Evolutionary conservation across 2,888 invertebrate genomes (phyloP).

Genomic region (Eupithecia subumbrata): DNA sequence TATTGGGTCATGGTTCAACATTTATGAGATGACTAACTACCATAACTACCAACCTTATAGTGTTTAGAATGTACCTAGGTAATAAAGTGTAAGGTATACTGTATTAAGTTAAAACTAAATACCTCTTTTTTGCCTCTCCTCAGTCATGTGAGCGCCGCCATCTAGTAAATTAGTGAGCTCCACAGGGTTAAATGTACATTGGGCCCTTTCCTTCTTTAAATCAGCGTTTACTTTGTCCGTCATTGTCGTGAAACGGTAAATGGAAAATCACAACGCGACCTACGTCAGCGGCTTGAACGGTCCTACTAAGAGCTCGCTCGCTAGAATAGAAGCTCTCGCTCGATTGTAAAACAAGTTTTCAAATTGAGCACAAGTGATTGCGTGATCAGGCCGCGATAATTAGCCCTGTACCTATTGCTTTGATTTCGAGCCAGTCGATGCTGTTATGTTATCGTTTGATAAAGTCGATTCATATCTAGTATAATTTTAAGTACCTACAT

Average conservation of each 20-base stretch:
- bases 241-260: constrained; percentile 50
- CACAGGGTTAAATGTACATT: constrained; percentile 88
- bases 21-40: neutral
- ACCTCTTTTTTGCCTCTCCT: constrained; percentile 85
- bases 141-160: constrained; percentile 90
- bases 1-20: neutral
- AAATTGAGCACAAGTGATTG: constrained; percentile 27
- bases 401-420: neutral
- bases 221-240: constrained; percentile 85
- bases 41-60: neutral
- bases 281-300: constrained; percentile 25
- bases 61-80: neutral
- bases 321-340: constrained; percentile 1
- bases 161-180: constrained; percentile 92
- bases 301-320: constrained; percentile 17
- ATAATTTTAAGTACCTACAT: neutral
- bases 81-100: neutral
- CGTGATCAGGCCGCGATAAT: constrained; percentile 15
- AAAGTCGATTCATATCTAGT: neutral
- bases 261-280: constrained; percentile 20
- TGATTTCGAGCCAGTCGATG: constrained; percentile 5
- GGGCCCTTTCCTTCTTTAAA: constrained; percentile 88
- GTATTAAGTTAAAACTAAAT: constrained; percentile 27
- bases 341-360: constrained; percentile 32
- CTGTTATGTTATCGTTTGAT: neutral